These are phyloP conservation scores for Odontesthes bonariensis DNA, from an alignment of 2,113 vertebrate species.

Conservation along the genomic window DNA sequence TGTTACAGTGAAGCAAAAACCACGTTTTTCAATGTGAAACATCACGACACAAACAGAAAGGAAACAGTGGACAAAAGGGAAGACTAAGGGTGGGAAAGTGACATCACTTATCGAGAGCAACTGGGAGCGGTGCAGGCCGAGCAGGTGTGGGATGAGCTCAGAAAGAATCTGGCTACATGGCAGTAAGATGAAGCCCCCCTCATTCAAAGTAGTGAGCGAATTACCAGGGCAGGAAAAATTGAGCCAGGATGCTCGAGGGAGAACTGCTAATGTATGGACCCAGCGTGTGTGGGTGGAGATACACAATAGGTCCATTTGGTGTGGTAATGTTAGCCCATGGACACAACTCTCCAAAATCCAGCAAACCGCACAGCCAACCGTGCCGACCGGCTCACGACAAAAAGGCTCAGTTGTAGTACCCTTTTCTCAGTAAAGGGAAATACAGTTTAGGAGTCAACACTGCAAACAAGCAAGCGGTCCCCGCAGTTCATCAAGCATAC, in stretches of 20 bases:
- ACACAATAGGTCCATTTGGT: constrained; percentile 62
- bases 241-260: constrained; percentile 9
- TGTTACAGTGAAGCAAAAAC: constrained; percentile 3
- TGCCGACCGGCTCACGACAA: not conserved
- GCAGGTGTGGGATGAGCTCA: constrained; percentile 50
- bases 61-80: not conserved
- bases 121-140: constrained; percentile 56
- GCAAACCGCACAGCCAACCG: constrained; percentile 25
- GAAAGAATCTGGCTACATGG: constrained; percentile 38
- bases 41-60: constrained; percentile 8
- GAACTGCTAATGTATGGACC: constrained; percentile 17
- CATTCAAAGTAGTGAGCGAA: constrained; percentile 19
- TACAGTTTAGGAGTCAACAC: not conserved
- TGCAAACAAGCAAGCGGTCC: constrained; percentile 26
- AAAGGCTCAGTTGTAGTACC: not conserved
- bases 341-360: constrained; percentile 42
- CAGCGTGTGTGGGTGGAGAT: constrained; percentile 13
- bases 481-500: constrained; percentile 24
- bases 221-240: constrained; percentile 1
- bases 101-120: constrained; percentile 55
- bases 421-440: not conserved
- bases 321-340: constrained; percentile 45
- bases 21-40: not conserved
- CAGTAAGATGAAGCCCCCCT: constrained; percentile 32
- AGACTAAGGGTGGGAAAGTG: constrained; percentile 19